Percentiles rank a stretch among this genome's conserved stretches.
Conservation (phyloP, 1,140 invertebrate genomes). For the Helicoverpa zea region DNA sequence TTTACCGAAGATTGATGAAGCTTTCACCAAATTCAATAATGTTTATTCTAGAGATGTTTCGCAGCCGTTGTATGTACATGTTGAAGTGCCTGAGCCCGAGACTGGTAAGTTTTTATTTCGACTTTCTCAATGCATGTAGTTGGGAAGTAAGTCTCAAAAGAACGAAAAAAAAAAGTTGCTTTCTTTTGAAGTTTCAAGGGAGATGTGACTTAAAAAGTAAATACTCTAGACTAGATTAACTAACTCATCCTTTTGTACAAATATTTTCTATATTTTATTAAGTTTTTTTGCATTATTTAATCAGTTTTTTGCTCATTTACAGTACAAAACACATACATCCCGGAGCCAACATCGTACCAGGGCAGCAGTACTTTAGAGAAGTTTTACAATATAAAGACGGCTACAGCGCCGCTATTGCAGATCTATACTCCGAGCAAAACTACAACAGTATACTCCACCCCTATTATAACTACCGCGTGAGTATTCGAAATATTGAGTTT, state of each 20-base stretch:
- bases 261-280: no score
- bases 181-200: no score
- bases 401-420: conserved; percentile 55
- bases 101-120: conserved; percentile 60
- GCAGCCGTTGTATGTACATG: conserved; percentile 70
- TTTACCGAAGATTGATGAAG: conserved; percentile 69
- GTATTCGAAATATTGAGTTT: conserved; percentile 47
- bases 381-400: conserved; percentile 67
- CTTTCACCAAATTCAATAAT: conserved; percentile 65
- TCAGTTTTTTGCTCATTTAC: neutral
- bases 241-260: no score
- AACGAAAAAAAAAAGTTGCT: no score
- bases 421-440: conserved; percentile 57
- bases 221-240: no score
- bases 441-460: conserved; percentile 62
- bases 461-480: conserved; percentile 65
- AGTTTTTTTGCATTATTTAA: neutral
- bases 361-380: conserved; percentile 56
- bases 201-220: no score
- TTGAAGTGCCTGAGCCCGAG: conserved; percentile 60
- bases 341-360: conserved; percentile 6
- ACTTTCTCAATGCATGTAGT: neutral
- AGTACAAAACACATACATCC: conserved; percentile 4
- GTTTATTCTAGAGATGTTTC: conserved; percentile 53
- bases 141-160: neutral